Base-by-base conservation (phyloP, 2,113 vertebrate species). In the Tachuris rubrigastra region DNA sequence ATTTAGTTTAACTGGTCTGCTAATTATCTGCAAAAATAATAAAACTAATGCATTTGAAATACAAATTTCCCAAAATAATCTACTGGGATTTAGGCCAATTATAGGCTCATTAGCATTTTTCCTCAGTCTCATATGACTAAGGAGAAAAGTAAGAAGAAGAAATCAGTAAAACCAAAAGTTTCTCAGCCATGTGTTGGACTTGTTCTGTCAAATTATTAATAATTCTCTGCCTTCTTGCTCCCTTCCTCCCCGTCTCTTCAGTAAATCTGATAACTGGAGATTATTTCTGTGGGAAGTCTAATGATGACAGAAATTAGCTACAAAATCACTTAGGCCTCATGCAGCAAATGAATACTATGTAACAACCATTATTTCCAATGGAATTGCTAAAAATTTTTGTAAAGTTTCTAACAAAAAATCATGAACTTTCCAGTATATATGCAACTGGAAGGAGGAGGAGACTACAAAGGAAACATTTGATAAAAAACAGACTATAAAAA, bases 391-490 rank as follows among this genome's bases (percentile, higher is more conserved):
- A 85, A 81, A 85, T 21, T 8, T 3, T 47, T 31, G 1, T 27
- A 15, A 74, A 59, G 9, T 24, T 85, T 69, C 49, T 66, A 23
- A 17, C 37, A 42, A 77, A 87, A 92, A 44, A 5, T 1, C 6
- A 7, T 62, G 14, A 87, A 62, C 7, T 69, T 94, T 85, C 10
- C 37, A 33, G 17, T 25, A 20, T 44, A 23, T 62, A 16, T 23
- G 25, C 6, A 31, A 20, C 10, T 22, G 7, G 0, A 3, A 68
- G 0, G 2, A 66, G 0, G 1, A 77, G 11, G 4, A 50, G 6
- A 5, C 62, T 42, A 74, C 53, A 62, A 85, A 77, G 22, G 16
- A 82, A 77, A 2, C 2, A 18, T 67, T 58, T 83, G 31, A 20
- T 35, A 30, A 41, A 87, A 42, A 82, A 41, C 10, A 53, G 3